Base-by-base conservation (phyloP, 2,888 invertebrate genomes). In the Clistopyga incitator region DNA sequence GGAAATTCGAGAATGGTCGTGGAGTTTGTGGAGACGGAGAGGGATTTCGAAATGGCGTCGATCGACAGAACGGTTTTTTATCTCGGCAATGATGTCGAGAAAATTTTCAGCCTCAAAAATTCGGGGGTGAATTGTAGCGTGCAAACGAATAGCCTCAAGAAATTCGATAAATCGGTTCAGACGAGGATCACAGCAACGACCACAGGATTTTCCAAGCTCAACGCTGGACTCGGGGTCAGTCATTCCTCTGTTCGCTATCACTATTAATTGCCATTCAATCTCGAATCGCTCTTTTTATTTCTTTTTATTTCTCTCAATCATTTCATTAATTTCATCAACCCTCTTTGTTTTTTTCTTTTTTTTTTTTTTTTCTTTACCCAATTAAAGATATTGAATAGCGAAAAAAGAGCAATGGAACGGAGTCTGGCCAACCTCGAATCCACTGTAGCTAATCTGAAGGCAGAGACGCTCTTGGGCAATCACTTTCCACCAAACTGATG, bases 351-450 rank as follows among this genome's bases (percentile, higher is more conserved):
- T n/a, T n/a, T n/a, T n/a, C n/a, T n/a, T n/a, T n/a, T n/a, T n/a
- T n/a, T n/a, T n/a, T n/a, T n/a, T n/a, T n/a, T n/a, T n/a, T n/a
- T n/a, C n/a, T 52, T 80, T 80, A 6, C 23, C 23, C 13, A 1
- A 23, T 72, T 45, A 56, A 71, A 90, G 91, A 90, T 90, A 86
- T 81, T 90, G 79, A 90, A 90, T 85, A 90, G 88, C 65, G 91
- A 91, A 54, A 90, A 88, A 86, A 89, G 90, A 29, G 90, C 90
- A 34, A 91, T 91, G 76, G 89, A 91, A 72, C 88, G 89, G 74
- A 88, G 88, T 81, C 88, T 91, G 29, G 82, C 82, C 20, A 88
- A 88, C 79, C 86, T 90, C 83, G 91, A 91, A 85, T 86, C 80
- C 67, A 89, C 87, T 34, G 88, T 91, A 23, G 86, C 85, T 59